Evolutionary conservation across 2,797 vertebrate species (phyloP).

Genomic region (Caiman crocodilus): DNA sequence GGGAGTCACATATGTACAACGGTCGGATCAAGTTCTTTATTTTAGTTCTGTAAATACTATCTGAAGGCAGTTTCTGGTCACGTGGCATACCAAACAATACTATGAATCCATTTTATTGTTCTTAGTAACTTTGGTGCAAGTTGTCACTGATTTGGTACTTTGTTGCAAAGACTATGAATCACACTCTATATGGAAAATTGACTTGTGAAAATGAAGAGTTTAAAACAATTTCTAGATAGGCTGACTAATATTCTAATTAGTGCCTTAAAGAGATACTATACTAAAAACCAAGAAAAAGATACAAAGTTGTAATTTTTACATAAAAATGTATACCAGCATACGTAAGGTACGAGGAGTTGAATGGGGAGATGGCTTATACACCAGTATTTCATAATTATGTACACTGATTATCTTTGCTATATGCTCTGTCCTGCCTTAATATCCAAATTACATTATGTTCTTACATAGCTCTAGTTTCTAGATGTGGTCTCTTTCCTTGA

Average conservation of each 20-base stretch:
- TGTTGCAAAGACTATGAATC: neutral
- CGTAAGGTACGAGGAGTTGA: neutral
- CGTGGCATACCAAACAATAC: conserved; percentile 1
- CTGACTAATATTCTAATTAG: neutral
- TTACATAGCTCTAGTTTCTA: neutral
- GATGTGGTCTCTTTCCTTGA: conserved; percentile 10
- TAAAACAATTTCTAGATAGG: conserved; percentile 7
- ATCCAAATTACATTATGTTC: neutral
- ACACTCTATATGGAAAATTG: neutral
- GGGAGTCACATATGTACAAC: neutral
- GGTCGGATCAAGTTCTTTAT: neutral
- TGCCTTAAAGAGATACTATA: neutral
- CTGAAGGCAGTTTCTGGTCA: neutral
- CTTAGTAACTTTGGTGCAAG: neutral
- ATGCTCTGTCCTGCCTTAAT: conserved; percentile 18
- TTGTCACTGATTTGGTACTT: conserved; percentile 26
- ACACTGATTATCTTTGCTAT: conserved; percentile 26
- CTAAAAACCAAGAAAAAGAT: conserved; percentile 20
- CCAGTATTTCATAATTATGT: neutral
- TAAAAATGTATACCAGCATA: neutral
- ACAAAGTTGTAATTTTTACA: neutral
- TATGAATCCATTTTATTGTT: conserved; percentile 45
- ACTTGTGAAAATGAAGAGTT: conserved; percentile 9
- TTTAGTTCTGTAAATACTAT: neutral
- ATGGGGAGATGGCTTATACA: neutral